Evolutionary conservation across 1,140 invertebrate genomes (phyloP), one percentile per base, ranked within the genome.

Genomic region (Onthophagus taurus): DNA sequence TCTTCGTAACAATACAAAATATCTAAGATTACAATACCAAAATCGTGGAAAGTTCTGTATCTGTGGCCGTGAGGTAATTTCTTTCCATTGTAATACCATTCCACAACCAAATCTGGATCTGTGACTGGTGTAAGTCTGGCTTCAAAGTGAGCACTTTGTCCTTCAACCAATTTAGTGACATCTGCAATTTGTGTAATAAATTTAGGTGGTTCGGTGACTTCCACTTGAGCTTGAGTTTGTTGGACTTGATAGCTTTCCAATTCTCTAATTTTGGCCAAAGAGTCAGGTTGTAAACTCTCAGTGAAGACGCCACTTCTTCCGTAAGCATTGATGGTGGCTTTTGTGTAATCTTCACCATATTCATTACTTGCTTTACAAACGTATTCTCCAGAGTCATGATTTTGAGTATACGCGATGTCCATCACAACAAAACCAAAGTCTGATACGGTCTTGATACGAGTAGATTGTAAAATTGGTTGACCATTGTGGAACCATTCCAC

Each of bases 401-500:
- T 81, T 72, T 93, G 89, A 12, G 92, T 84, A 49, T 91, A 93
- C 26, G 90, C 83, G 54, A 98, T 93, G 55, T 97, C 93, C 68
- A 97, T 77, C 1, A 94, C 81, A 8, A 97, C 92, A 66, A 89
- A 96, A 33, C 93, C 93, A 69, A 97, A 97, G 64, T 97, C 93
- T 47, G 89, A 92, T 0, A 94, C 83, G 47, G 89, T 88, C 62
- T 95, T 95, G 50, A 94, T 94, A 42, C 93, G 77, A 23, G 85
- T 89, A 5, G 89, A 89, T 55, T 94, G 86, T 35, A 84, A 74
- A 31, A 95, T 59, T 17, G 87, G 86, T 57, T 87, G 74, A 4
- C 88, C 89, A 61, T 96, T 92, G 50, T 94, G 87, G 66, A 89
- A 94, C 92, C 92, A 97, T 69, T 96, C 92, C 12, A 97, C 87